phyloP scores from a whole-genome alignment of 2,797 vertebrate genomes.

The Crocodylus rhombifer region DNA sequence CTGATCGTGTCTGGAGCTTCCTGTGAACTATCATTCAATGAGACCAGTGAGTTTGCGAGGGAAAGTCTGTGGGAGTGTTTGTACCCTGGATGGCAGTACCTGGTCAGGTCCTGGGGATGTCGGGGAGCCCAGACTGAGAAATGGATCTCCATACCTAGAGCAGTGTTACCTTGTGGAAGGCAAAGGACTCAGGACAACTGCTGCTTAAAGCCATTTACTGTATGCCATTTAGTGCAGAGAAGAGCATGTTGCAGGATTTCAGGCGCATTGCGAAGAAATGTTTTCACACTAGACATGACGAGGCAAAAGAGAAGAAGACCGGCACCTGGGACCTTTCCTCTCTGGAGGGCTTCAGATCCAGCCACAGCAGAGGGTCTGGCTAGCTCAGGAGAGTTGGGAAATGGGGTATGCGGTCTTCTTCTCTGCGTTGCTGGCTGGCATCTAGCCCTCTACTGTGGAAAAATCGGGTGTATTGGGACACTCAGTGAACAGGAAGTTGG shows the following conservation, averaged over 20 bases:
- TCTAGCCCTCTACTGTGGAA: not conserved
- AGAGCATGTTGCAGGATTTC: not conserved
- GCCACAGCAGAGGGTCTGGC: not conserved
- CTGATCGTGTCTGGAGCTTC: not conserved
- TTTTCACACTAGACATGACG: not conserved
- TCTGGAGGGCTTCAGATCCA: not conserved
- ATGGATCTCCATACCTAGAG: not conserved
- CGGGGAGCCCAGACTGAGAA: too few relatives aligned
- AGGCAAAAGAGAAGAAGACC: not conserved
- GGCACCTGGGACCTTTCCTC: not conserved
- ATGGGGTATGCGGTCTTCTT: not conserved
- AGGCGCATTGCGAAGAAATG: not conserved
- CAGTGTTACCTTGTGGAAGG: not conserved
- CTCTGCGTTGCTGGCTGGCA: not conserved
- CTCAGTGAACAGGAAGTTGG: too few relatives aligned
- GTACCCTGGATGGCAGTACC: not conserved
- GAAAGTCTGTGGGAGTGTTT: not conserved
- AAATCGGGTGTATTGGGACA: too few relatives aligned
- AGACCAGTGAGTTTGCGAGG: not conserved
- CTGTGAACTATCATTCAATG: not conserved
- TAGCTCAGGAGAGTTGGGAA: not conserved
- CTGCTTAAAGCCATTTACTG: not conserved
- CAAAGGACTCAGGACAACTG: not conserved
- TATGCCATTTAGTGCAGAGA: not conserved
- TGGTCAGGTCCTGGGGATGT: not conserved